phyloP scores from a whole-genome alignment of 2,888 invertebrate species.

The Cephus sareptanus region DNA sequence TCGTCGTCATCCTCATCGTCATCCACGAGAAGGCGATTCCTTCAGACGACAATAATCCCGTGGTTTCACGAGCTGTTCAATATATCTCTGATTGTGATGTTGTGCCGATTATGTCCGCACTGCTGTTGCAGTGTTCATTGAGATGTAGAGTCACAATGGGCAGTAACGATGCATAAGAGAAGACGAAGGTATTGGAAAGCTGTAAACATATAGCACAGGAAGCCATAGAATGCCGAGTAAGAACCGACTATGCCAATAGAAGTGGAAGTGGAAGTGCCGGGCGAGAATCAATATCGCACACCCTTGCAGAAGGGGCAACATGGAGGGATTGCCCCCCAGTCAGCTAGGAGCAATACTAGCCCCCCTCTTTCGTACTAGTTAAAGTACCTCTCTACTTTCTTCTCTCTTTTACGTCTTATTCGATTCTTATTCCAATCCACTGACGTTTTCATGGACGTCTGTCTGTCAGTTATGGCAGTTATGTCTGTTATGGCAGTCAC shows the following conservation, averaged over 20 bases:
- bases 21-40: not conserved
- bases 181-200: slow-evolving; percentile 34
- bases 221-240: slow-evolving; percentile 30
- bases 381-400: not conserved
- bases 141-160: not conserved
- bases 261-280: slow-evolving; percentile 32
- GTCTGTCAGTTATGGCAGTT: not conserved
- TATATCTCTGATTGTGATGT: not conserved
- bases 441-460: not conserved
- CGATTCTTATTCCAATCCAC: not conserved
- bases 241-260: slow-evolving; percentile 25
- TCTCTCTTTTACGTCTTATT: not conserved
- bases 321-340: slow-evolving; percentile 5
- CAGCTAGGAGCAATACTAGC: not conserved
- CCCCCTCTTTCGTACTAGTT: not conserved
- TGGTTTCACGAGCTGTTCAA: not conserved
- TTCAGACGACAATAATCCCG: not conserved
- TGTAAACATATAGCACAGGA: slow-evolving; percentile 32
- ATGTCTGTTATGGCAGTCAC: not conserved
- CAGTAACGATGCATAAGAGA: slow-evolving; percentile 6
- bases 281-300: slow-evolving; percentile 54
- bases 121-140: not conserved
- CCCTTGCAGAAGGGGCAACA: slow-evolving; percentile 16
- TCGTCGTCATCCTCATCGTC: not conserved
- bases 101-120: not conserved